These are phyloP conservation scores for Acanthosoma haemorrhoidale DNA, from an alignment of 2,888 invertebrate species.

Conservation along the genomic window DNA sequence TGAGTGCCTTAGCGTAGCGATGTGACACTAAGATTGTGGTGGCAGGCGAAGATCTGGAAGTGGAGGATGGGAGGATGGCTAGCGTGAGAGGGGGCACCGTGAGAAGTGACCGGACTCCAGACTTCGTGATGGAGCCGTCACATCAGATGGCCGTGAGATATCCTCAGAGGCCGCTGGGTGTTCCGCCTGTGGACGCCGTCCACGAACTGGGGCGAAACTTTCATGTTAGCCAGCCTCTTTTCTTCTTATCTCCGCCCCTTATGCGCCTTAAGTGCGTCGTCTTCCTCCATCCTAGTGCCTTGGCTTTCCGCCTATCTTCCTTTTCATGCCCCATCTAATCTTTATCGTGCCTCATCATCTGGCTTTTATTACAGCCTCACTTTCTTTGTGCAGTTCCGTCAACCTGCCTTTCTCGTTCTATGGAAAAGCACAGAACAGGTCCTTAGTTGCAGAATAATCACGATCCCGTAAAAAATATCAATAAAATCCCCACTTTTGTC, in stretches of 20 bases:
- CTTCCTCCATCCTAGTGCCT: background rate
- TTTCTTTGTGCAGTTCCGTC: too few species aligned
- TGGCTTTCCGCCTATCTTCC: too few species aligned
- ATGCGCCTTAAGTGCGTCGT: conserved; percentile 6
- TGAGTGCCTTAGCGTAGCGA: too few species aligned
- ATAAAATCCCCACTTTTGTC: too few species aligned
- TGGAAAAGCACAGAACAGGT: too few species aligned
- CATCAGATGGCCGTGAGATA: conserved; percentile 24
- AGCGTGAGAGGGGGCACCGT: conserved; percentile 8
- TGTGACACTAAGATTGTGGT: too few species aligned
- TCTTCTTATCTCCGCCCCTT: background rate
- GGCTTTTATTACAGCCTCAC: background rate
- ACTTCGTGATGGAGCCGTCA: conserved; percentile 18
- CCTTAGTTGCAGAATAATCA: too few species aligned
- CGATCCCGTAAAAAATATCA: too few species aligned
- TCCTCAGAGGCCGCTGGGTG: background rate
- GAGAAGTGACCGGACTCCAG: conserved; percentile 5
- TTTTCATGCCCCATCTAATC: background rate
- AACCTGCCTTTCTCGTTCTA: background rate
- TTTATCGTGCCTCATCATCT: background rate
- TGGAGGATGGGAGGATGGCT: background rate
- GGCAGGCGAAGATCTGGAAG: background rate
- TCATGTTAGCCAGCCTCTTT: background rate
- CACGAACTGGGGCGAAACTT: conserved; percentile 7
- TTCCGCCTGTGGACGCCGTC: background rate